Evolutionary conservation across 2,888 invertebrate species (phyloP).

Genomic region (Papilio elwesi): DNA sequence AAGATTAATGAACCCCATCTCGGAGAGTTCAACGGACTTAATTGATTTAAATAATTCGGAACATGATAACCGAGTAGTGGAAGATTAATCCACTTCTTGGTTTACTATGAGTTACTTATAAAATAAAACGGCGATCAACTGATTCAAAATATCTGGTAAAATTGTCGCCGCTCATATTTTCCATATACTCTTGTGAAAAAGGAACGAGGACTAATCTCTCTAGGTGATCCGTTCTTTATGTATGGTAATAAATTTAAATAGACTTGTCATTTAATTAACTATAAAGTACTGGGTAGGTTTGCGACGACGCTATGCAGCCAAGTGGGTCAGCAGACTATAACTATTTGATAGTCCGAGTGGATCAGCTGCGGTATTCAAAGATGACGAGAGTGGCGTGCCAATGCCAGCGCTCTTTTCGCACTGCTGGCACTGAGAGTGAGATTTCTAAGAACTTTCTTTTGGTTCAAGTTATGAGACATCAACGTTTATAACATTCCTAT

Average conservation of each 20-base stretch:
- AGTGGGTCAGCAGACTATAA: constrained; percentile 33
- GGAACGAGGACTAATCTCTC: not conserved
- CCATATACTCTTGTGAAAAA: too few species aligned
- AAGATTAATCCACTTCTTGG: too few species aligned
- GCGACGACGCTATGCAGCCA: constrained; percentile 13
- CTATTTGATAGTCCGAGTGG: constrained; percentile 23
- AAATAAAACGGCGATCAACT: too few species aligned
- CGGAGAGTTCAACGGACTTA: constrained; percentile 21
- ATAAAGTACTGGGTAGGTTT: not conserved
- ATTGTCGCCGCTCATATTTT: too few species aligned
- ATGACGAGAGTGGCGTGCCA: constrained; percentile 53
- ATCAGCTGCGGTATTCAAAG: constrained; percentile 46
- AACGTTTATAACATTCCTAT: not conserved
- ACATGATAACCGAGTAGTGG: not conserved
- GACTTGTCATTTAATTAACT: constrained; percentile 12
- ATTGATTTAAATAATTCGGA: constrained; percentile 4
- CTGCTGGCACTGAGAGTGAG: constrained; percentile 49
- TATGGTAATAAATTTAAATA: not conserved
- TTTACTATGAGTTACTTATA: too few species aligned
- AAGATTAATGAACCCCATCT: constrained; percentile 28
- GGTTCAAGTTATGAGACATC: constrained; percentile 15
- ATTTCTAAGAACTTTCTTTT: constrained; percentile 50
- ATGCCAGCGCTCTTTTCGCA: constrained; percentile 55
- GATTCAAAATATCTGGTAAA: too few species aligned
- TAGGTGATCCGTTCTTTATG: not conserved